Percentiles rank a stretch among this genome's conserved stretches.
phyloP scores from a whole-genome alignment of 2,888 invertebrate genomes.

The Lasioglossum figueresi region DNA sequence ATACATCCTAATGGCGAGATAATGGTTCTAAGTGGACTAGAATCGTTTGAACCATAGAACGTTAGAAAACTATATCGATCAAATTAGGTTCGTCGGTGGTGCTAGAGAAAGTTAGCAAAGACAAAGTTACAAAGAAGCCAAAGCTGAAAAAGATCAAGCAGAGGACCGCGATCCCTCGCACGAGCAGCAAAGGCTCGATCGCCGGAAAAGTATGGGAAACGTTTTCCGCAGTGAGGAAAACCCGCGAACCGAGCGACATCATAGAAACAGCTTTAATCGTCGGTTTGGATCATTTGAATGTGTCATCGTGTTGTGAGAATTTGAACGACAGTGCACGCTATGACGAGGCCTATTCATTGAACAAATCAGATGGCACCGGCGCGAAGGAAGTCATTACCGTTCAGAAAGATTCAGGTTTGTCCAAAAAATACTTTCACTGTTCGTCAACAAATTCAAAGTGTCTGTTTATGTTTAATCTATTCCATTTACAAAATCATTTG shows the following conservation, averaged over 20 bases:
- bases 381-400: slow-evolving; percentile 18
- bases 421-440: not conserved
- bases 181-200: slow-evolving; percentile 69
- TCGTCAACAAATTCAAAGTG: not conserved
- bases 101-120: slow-evolving; percentile 69
- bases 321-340: slow-evolving; percentile 45
- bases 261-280: slow-evolving; percentile 69
- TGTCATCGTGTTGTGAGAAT: slow-evolving; percentile 49
- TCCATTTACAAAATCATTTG: not conserved
- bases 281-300: slow-evolving; percentile 50
- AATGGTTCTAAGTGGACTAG: not conserved
- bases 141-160: slow-evolving; percentile 68
- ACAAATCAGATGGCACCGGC: slow-evolving; percentile 24
- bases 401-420: slow-evolving; percentile 50
- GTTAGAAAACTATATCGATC: slow-evolving; percentile 32
- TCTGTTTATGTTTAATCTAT: not conserved
- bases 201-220: slow-evolving; percentile 79
- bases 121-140: slow-evolving; percentile 74
- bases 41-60: not conserved
- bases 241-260: slow-evolving; percentile 69
- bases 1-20: not conserved
- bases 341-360: slow-evolving; percentile 26
- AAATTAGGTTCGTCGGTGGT: slow-evolving; percentile 62
- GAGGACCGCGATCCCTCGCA: slow-evolving; percentile 45
- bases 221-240: slow-evolving; percentile 73